These are phyloP conservation scores for Gymnopithys bicolor DNA, from an alignment of 2,797 vertebrate genomes.

Conservation along the genomic window DNA sequence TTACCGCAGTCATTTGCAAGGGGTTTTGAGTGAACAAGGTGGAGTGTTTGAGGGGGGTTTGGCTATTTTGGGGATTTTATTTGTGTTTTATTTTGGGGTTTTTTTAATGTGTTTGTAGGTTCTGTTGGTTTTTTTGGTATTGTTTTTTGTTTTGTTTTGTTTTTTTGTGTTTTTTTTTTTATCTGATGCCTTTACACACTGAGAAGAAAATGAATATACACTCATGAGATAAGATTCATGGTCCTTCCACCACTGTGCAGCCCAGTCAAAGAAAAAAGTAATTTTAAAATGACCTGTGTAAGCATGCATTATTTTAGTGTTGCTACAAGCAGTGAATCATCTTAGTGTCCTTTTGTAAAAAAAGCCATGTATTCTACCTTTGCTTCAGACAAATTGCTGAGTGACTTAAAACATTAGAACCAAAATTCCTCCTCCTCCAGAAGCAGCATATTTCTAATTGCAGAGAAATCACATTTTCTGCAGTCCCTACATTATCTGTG, in stretches of 20 bases:
- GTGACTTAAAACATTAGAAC: not conserved
- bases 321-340: not conserved
- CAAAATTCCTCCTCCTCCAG: not conserved
- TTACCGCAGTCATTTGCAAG: not conserved
- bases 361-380: not conserved
- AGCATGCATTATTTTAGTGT: not conserved
- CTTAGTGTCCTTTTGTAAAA: not conserved
- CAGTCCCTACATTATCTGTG: not conserved
- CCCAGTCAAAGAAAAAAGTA: not conserved
- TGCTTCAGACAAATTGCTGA: not conserved
- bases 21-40: not conserved
- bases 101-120: too few relatives aligned
- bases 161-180: too few relatives aligned
- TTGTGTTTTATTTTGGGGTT: not conserved
- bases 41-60: not conserved
- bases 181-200: not conserved
- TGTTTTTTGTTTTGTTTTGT: not conserved
- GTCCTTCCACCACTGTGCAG: not conserved
- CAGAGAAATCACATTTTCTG: not conserved
- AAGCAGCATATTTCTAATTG: accelerated
- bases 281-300: not conserved
- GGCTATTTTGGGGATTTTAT: not conserved
- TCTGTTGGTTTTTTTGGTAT: too few relatives aligned
- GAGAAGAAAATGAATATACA: not conserved
- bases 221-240: not conserved